phyloP scores from a whole-genome alignment of 1,140 invertebrate genomes.

The Cardiocondyla obscurior region DNA sequence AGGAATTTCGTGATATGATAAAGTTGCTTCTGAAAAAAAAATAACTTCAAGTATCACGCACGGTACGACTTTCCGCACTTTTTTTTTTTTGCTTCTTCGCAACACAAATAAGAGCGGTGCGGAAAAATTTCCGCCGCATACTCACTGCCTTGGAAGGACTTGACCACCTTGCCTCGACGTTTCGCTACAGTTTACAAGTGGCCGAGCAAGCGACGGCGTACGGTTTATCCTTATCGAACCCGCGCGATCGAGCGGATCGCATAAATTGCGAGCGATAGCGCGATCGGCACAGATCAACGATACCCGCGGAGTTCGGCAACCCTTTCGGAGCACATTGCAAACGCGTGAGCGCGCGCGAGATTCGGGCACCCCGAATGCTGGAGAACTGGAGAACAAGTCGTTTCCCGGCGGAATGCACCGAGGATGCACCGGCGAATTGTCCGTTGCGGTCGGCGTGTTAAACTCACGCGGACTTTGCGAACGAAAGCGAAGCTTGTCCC shows the following conservation, averaged over 20 bases:
- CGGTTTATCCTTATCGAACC: background rate
- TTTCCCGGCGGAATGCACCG: background rate
- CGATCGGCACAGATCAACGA: slow-evolving; percentile 2
- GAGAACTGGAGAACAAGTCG: background rate
- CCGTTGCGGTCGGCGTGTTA: slow-evolving; percentile 4
- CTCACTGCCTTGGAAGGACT: background rate
- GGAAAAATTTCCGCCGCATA: background rate
- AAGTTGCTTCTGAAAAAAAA: too few species aligned
- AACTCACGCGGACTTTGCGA: slow-evolving; percentile 5
- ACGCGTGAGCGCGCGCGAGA: background rate
- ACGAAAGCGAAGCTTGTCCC: slow-evolving; percentile 50
- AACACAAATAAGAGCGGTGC: background rate
- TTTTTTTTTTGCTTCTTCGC: background rate
- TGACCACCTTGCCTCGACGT: background rate
- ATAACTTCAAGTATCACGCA: background rate
- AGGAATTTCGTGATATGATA: too few species aligned
- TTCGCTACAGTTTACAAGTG: background rate
- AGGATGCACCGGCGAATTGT: background rate
- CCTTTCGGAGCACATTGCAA: slow-evolving; percentile 9
- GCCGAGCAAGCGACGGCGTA: background rate
- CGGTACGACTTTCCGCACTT: background rate
- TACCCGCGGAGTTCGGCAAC: background rate
- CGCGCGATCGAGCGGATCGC: background rate
- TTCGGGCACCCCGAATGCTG: background rate
- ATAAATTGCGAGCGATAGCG: background rate